phyloP scores from a whole-genome alignment of 2,888 invertebrate genomes.

The Eristalinus aeneus region DNA sequence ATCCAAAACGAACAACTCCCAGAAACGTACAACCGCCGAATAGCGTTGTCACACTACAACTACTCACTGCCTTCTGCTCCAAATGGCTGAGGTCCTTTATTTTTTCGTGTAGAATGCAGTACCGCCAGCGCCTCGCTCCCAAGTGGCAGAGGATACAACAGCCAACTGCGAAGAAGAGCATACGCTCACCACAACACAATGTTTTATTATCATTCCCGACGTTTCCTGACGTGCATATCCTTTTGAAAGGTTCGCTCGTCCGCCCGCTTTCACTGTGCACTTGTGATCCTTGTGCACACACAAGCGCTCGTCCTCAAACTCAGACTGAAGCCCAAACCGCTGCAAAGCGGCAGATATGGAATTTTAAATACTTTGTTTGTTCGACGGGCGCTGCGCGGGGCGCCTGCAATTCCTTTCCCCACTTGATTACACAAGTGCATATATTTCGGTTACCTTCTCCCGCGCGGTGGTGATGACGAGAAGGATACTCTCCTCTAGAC shows the following conservation, averaged over 20 bases:
- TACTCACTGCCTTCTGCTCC: slow-evolving; percentile 33
- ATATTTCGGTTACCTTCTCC: slow-evolving; percentile 29
- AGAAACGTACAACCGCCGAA: slow-evolving; percentile 38
- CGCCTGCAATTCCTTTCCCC: slow-evolving; percentile 4
- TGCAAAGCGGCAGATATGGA: slow-evolving; percentile 38
- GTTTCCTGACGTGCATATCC: background rate
- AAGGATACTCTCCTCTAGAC: slow-evolving; percentile 5
- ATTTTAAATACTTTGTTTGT: slow-evolving; percentile 60
- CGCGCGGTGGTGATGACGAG: background rate
- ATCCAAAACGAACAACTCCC: slow-evolving; percentile 9
- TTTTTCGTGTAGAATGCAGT: background rate
- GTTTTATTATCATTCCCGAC: background rate
- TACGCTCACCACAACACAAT: background rate
- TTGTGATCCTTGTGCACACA: slow-evolving; percentile 13
- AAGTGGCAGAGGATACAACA: background rate
- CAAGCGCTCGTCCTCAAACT: background rate
- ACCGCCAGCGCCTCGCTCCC: background rate
- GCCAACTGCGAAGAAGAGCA: background rate
- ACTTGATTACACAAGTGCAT: slow-evolving; percentile 44
- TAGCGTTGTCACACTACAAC: slow-evolving; percentile 37
- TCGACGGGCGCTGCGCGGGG: slow-evolving; percentile 17
- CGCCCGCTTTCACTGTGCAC: background rate
- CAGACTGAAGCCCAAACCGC: background rate
- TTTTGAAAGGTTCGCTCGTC: background rate
- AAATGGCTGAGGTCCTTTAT: slow-evolving; percentile 17